These are phyloP conservation scores for Helostoma temminkii DNA, from an alignment of 2,797 vertebrate species.

Conservation along the genomic window DNA sequence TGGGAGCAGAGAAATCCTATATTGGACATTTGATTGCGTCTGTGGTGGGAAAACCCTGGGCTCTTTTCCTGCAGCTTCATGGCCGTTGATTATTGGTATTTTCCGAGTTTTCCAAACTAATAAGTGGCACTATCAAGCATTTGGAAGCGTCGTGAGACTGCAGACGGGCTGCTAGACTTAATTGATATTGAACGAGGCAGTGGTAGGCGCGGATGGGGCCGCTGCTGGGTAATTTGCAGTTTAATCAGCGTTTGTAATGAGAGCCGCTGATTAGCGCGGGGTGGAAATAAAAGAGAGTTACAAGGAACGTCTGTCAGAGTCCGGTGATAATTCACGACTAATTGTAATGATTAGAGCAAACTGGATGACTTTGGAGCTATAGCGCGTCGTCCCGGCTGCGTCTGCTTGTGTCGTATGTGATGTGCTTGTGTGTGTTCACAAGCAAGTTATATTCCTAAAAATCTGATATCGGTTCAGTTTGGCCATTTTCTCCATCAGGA, in stretches of 20 bases:
- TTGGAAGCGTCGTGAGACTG: slow-evolving; percentile 82
- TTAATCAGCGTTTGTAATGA: slow-evolving; percentile 99
- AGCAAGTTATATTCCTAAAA: background rate
- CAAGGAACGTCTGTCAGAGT: slow-evolving; percentile 99
- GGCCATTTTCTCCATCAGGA: slow-evolving; percentile 23
- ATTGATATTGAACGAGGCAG: slow-evolving; percentile 99
- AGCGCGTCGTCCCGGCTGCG: slow-evolving; percentile 67
- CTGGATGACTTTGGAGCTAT: slow-evolving; percentile 99
- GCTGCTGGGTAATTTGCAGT: slow-evolving; percentile 99
- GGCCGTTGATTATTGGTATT: slow-evolving; percentile 99
- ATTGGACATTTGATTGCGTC: slow-evolving; percentile 56
- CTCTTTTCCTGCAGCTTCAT: slow-evolving; percentile 68
- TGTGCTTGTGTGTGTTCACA: background rate
- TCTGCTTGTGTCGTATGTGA: background rate
- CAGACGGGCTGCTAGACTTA: slow-evolving; percentile 96
- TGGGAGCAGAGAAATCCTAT: slow-evolving; percentile 44
- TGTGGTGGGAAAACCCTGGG: slow-evolving; percentile 59
- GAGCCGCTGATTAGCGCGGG: slow-evolving; percentile 97
- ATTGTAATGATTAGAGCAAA: slow-evolving; percentile 99
- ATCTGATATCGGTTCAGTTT: slow-evolving; percentile 39
- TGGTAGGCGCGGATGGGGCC: slow-evolving; percentile 95
- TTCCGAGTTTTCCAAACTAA: slow-evolving; percentile 99
- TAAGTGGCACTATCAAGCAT: slow-evolving; percentile 96
- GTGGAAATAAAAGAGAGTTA: slow-evolving; percentile 99
- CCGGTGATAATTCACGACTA: slow-evolving; percentile 99